Base-by-base conservation (phyloP, 2,113 vertebrate genomes). In the Peucedramus taeniatus region DNA sequence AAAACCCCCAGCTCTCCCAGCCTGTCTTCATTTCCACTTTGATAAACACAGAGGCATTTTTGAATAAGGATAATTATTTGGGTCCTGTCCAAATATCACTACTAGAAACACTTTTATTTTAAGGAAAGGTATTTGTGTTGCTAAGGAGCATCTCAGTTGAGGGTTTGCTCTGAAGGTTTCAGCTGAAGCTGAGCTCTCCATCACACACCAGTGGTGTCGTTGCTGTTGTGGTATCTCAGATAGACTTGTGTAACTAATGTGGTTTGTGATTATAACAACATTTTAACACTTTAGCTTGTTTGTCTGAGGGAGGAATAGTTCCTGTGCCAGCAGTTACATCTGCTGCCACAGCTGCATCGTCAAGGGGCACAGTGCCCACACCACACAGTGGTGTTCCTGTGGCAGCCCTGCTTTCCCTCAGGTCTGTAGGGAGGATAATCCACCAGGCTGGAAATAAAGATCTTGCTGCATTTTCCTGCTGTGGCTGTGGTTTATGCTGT, bases 231-330 rank as follows among this genome's bases (percentile, higher is more conserved):
- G 81, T 45, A 39, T 90, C 87, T 94, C 70, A 23, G 28, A 44
- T 15, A 1, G 20, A 23, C 49, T 94, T 23, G 70, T 85, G 74
- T 87, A 93, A 69, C 92, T 85, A 37, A 64, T 13, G 82, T 88
- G 85, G 86, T 93, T 79, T 79, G 74, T 85, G 82, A 77, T 87
- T 82, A 56, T 79, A 94, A 91, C 91, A 96, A 93, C 85, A 30
- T 90, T 95, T 93, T 90, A 76, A 64, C 90, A 56, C 66, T 94
- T 94, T 49, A 51, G 57, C 85, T 95, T 85, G 95, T 96, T 96
- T 95, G 92, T 95, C 53, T 94, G 95, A 61, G 94, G 82, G 80
- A 85, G 88, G 78, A 76, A 50, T 44, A 13, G 66, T 92, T 90
- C 61, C 82, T 4, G 44, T 95, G 95, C 95, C 95, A 96, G 40